Conservation (phyloP, 2,113 vertebrate genomes). For the Xenopus borealis region DNA sequence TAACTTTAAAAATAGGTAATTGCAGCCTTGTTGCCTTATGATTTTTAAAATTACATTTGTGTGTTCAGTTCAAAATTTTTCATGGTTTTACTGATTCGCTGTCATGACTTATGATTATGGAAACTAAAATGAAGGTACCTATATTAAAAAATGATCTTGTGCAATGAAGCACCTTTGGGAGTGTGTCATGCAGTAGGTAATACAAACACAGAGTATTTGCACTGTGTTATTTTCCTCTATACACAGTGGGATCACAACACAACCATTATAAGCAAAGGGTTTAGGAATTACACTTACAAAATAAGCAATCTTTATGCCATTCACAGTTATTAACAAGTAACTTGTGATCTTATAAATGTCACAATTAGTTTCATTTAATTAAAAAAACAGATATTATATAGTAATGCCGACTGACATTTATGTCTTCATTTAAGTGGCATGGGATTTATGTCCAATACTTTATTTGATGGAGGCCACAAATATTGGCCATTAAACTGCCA, state of each 20-base stretch:
- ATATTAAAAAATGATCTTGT: too few species aligned
- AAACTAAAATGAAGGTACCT: too few species aligned
- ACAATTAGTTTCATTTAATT: constrained; percentile 91
- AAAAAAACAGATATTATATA: constrained; percentile 93
- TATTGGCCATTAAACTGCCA: constrained; percentile 89
- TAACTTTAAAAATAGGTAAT: too few species aligned
- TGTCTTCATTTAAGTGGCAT: constrained; percentile 71
- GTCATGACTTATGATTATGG: too few species aligned
- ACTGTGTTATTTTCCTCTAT: neutral
- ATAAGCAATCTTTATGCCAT: constrained; percentile 65
- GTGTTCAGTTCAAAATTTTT: too few species aligned
- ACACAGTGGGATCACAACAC: constrained; percentile 52
- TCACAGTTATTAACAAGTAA: constrained; percentile 79
- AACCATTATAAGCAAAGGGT: constrained; percentile 61
- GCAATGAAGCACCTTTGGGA: too few species aligned
- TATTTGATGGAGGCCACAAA: constrained; percentile 88
- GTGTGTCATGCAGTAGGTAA: neutral
- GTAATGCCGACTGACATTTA: constrained; percentile 87
- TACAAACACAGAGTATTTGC: neutral
- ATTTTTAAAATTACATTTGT: too few species aligned
- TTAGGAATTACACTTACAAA: constrained; percentile 68
- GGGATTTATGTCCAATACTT: constrained; percentile 80
- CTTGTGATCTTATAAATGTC: constrained; percentile 85
- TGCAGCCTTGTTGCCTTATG: too few species aligned
- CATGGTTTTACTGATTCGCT: too few species aligned